Evolutionary conservation across 1,140 invertebrate genomes (phyloP).

Genomic region (roundworm (Caenorhabditis elegans)): DNA sequence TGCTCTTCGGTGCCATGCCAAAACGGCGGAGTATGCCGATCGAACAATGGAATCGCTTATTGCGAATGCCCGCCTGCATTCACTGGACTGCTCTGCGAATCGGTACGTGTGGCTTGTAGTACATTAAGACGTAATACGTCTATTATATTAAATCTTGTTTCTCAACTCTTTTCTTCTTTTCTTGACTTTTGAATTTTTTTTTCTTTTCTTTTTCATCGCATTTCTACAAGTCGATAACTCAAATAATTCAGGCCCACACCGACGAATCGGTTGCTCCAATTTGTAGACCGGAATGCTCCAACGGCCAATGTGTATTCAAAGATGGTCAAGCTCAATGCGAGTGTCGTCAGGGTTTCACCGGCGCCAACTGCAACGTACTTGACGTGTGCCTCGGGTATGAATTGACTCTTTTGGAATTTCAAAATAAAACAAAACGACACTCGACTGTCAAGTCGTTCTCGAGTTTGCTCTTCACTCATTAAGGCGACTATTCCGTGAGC

Average conservation of each 20-base stretch:
- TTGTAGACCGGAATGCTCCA: slow-evolving; percentile 47
- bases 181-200: too few species aligned
- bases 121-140: neutral
- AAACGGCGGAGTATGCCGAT: slow-evolving; percentile 44
- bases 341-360: slow-evolving; percentile 51
- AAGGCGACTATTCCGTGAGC: neutral
- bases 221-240: too few species aligned
- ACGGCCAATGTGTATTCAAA: slow-evolving; percentile 43
- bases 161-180: neutral
- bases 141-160: slow-evolving; percentile 28
- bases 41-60: slow-evolving; percentile 36
- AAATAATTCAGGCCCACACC: neutral
- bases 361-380: slow-evolving; percentile 52
- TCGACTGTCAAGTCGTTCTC: slow-evolving; percentile 27
- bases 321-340: slow-evolving; percentile 45
- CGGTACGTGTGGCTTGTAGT: neutral
- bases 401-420: neutral
- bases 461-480: slow-evolving; percentile 36
- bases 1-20: slow-evolving; percentile 46
- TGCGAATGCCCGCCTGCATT: slow-evolving; percentile 51
- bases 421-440: slow-evolving; percentile 4
- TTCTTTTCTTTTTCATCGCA: too few species aligned
- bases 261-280: neutral
- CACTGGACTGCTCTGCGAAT: slow-evolving; percentile 40
- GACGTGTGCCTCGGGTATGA: slow-evolving; percentile 52